Percentiles rank a stretch among this genome's conserved stretches.
phyloP scores from a whole-genome alignment of 2,113 vertebrate genomes.

The Merops nubicus region DNA sequence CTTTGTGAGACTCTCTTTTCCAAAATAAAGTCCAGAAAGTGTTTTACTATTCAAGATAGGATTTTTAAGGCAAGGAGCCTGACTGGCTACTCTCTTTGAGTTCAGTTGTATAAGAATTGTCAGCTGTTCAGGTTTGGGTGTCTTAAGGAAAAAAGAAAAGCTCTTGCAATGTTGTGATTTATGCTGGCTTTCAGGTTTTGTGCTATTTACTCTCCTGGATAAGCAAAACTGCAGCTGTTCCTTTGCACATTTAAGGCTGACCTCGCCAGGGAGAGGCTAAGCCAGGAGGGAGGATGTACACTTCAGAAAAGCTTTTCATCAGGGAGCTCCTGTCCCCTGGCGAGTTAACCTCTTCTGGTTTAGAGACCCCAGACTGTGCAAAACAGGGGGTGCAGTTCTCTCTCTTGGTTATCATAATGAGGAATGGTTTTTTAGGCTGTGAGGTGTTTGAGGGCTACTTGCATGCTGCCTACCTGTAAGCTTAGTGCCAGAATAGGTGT shows the following conservation, averaged over 20 bases:
- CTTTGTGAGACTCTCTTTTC: slow-evolving; percentile 1
- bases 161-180: slow-evolving; percentile 43
- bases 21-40: slow-evolving; percentile 43
- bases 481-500: neutral
- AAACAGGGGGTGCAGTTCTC: neutral
- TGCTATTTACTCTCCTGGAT: slow-evolving; percentile 14
- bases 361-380: neutral
- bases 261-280: neutral
- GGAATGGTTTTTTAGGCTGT: neutral
- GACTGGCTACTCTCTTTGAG: neutral
- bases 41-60: slow-evolving; percentile 4
- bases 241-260: neutral
- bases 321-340: neutral
- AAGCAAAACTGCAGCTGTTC: neutral
- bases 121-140: slow-evolving; percentile 14
- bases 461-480: neutral
- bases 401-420: neutral
- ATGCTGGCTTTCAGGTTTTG: slow-evolving; percentile 15
- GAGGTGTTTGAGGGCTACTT: neutral
- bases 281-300: neutral
- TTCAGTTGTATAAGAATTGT: slow-evolving; percentile 57
- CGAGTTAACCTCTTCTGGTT: neutral
- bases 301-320: neutral
- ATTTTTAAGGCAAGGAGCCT: slow-evolving; percentile 7
- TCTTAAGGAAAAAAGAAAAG: neutral